Percentiles rank a stretch among this genome's conserved stretches.
Conservation (phyloP, 1,140 invertebrate species). For the Hydropsyche tenuis region DNA sequence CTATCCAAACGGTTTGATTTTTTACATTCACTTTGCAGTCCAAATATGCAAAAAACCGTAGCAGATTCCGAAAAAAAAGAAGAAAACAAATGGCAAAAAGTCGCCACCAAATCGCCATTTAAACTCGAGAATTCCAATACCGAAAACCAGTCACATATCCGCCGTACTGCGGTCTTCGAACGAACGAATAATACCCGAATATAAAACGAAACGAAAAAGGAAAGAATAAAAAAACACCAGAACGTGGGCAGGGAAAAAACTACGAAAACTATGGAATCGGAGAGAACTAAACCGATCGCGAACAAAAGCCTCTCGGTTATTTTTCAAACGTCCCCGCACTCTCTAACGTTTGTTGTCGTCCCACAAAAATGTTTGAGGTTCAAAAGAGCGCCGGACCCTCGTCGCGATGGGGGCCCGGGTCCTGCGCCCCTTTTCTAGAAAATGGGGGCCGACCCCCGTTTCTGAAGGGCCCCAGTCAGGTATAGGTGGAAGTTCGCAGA, state of each 20-base stretch:
- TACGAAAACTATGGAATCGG: no score
- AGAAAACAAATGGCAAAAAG: no score
- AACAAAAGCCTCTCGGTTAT: slow-evolving; percentile 1
- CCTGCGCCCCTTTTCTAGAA: no score
- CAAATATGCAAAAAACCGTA: no score
- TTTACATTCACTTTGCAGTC: no score
- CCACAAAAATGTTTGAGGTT: slow-evolving; percentile 14
- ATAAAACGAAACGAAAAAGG: not conserved
- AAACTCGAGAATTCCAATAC: no score
- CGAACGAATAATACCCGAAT: not conserved
- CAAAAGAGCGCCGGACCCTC: slow-evolving; percentile 4
- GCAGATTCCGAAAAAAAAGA: no score
- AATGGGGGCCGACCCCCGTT: no score
- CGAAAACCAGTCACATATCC: no score
- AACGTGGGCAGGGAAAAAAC: no score
- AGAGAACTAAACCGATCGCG: not conserved
- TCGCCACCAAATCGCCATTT: no score
- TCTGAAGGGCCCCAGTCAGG: not conserved
- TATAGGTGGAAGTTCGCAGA: not conserved
- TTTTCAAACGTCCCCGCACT: not conserved
- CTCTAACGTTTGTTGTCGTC: slow-evolving; percentile 5
- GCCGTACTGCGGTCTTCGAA: not conserved
- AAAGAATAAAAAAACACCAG: not conserved
- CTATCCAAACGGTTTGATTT: no score
- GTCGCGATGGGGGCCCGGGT: not conserved